Evolutionary conservation across 2,888 invertebrate genomes (phyloP).

Genomic region (Cepaea hortensis): DNA sequence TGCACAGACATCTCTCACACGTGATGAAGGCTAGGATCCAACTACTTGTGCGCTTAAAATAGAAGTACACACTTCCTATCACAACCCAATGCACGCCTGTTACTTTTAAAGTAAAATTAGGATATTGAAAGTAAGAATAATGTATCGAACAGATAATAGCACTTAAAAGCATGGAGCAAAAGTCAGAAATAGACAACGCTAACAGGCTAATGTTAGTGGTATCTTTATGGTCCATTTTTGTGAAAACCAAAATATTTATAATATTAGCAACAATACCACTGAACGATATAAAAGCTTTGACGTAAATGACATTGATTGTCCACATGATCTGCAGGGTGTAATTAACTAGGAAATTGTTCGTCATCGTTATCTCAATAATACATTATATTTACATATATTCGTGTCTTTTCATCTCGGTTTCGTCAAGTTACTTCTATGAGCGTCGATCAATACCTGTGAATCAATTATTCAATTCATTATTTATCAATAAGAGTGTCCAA

Average conservation of each 20-base stretch:
- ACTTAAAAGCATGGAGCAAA: background rate
- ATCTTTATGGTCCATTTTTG: background rate
- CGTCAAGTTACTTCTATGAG: no score
- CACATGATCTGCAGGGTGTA: background rate
- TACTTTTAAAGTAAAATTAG: background rate
- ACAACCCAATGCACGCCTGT: background rate
- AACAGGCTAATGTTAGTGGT: background rate
- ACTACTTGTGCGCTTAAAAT: background rate
- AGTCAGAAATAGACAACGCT: background rate
- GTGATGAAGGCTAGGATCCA: background rate
- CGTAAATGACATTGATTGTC: background rate
- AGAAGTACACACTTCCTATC: background rate
- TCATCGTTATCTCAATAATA: background rate
- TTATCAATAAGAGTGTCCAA: no score
- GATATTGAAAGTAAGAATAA: background rate
- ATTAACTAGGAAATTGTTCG: background rate
- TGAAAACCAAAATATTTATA: conserved; percentile 25
- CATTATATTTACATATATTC: no score
- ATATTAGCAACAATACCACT: conserved; percentile 2
- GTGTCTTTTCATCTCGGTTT: no score
- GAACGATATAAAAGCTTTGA: background rate
- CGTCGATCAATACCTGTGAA: no score
- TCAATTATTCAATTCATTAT: no score
- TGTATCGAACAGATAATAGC: background rate
- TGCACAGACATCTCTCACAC: conserved; percentile 8